Conservation (phyloP, 2,797 vertebrate genomes). For the Acanthopagrus latus region DNA sequence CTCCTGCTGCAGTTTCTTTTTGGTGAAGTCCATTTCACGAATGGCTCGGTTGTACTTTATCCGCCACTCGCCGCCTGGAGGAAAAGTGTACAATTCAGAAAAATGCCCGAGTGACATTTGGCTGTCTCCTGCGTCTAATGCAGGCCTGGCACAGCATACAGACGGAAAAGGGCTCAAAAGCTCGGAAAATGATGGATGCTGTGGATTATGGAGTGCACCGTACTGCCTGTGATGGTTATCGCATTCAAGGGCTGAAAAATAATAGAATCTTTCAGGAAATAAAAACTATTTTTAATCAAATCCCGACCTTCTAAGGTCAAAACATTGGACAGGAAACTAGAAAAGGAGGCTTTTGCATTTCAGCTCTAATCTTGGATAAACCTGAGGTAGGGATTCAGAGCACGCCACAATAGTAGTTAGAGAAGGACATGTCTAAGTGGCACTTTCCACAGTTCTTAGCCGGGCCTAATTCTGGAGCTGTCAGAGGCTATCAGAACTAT, state of each 20-base stretch:
- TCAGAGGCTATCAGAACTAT: conserved; percentile 83
- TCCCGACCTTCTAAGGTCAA: conserved; percentile 55
- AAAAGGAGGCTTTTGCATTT: conserved; percentile 62
- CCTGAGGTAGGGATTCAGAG: conserved; percentile 69
- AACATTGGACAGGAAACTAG: conserved; percentile 51
- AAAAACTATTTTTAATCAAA: conserved; percentile 74
- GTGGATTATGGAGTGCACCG: conserved; percentile 64
- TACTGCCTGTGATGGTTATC: conserved; percentile 55
- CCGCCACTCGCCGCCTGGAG: conserved; percentile 93
- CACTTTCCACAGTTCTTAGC: conserved; percentile 82
- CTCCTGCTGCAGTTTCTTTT: conserved; percentile 96
- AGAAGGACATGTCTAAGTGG: conserved; percentile 81
- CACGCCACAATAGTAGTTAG: conserved; percentile 76
- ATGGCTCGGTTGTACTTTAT: conserved; percentile 94
- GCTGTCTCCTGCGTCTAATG: conserved; percentile 65
- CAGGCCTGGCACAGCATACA: conserved; percentile 35
- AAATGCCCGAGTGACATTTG: conserved; percentile 69
- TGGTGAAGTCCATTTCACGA: conserved; percentile 94
- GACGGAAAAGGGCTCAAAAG: conserved; percentile 59
- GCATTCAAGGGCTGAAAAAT: conserved; percentile 57
- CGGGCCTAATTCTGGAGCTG: conserved; percentile 84
- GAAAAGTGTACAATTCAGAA: conserved; percentile 54
- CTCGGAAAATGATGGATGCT: conserved; percentile 64
- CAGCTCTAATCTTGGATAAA: conserved; percentile 77
- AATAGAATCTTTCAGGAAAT: conserved; percentile 69